Percentiles rank a stretch among this genome's conserved stretches.
Evolutionary conservation across 2,797 vertebrate genomes (phyloP).

Genomic region (Falco cherrug): DNA sequence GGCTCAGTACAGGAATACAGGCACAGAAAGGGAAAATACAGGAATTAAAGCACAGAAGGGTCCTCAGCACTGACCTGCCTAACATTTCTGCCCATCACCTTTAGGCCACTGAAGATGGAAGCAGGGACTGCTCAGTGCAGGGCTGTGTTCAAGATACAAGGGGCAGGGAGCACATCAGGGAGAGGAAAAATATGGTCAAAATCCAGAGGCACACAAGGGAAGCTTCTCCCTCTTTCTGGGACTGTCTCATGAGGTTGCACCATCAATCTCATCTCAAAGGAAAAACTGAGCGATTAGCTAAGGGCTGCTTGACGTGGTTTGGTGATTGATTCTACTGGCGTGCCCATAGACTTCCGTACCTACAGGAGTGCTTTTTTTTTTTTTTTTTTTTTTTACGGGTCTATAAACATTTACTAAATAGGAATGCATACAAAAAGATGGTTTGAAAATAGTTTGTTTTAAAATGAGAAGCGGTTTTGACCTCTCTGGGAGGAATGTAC

Average conservation of each 20-base stretch:
- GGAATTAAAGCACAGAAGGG: neutral
- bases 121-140: rapidly evolving
- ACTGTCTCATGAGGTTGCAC: neutral
- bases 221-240: neutral
- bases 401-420: slow-evolving; percentile 11
- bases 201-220: neutral
- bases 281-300: neutral
- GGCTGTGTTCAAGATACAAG: neutral
- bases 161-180: neutral
- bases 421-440: neutral
- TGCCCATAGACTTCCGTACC: neutral
- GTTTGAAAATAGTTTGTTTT: neutral
- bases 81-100: neutral
- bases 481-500: slow-evolving; percentile 13
- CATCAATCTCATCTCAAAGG: neutral
- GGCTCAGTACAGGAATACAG: neutral
- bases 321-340: neutral
- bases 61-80: neutral
- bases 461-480: neutral
- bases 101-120: neutral
- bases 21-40: neutral
- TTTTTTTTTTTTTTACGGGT: neutral
- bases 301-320: neutral
- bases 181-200: rapidly evolving
- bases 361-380: neutral